Conservation (phyloP, 2,113 vertebrate genomes). For the Eurypyga helias region DNA sequence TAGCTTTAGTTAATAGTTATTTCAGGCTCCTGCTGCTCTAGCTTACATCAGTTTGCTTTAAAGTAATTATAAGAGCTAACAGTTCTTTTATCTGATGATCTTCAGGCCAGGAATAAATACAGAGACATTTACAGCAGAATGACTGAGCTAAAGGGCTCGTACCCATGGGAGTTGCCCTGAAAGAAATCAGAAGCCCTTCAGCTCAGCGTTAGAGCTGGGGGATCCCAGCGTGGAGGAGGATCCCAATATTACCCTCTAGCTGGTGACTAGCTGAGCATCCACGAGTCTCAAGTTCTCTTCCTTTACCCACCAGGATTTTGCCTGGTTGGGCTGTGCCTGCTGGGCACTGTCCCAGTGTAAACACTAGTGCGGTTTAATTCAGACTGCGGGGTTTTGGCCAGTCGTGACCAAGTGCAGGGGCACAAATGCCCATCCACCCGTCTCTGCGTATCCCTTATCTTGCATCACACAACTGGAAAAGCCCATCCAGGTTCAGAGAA, state of each 20-base stretch:
- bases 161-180: background rate
- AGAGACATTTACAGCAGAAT: conserved; percentile 2
- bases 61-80: conserved; percentile 64
- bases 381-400: background rate
- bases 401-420: accelerated
- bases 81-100: conserved; percentile 59
- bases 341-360: accelerated
- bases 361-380: background rate
- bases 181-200: background rate
- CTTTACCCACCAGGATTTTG: background rate
- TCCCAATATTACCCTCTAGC: background rate
- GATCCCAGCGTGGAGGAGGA: background rate
- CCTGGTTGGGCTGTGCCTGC: background rate
- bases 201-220: background rate
- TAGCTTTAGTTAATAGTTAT: conserved; percentile 70
- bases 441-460: background rate
- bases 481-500: background rate
- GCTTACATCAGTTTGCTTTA: conserved; percentile 65
- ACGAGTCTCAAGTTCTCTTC: background rate
- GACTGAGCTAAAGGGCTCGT: background rate
- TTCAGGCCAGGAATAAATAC: conserved; percentile 17
- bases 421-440: background rate
- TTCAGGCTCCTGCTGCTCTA: conserved; percentile 59
- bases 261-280: background rate
- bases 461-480: background rate